A percentile compares a stretch with the other conserved stretches of the same genome.
Evolutionary conservation across 2,888 invertebrate genomes (phyloP).

Genomic region (Diloba caeruleocephala): DNA sequence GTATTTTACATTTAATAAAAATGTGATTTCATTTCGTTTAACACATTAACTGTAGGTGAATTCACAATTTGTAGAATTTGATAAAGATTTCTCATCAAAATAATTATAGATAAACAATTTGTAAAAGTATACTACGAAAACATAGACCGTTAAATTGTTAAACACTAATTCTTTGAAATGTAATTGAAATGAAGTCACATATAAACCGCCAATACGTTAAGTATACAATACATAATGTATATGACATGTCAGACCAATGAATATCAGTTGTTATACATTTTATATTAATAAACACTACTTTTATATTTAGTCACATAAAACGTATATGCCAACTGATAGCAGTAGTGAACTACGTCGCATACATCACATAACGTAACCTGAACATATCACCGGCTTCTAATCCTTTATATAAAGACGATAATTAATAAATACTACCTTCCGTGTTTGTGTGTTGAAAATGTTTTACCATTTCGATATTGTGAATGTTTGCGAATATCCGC

Average conservation of each 20-base stretch:
- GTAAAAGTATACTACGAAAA: slow-evolving; percentile 26
- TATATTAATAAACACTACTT: slow-evolving; percentile 23
- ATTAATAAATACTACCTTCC: slow-evolving; percentile 87
- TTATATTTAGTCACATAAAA: slow-evolving; percentile 21
- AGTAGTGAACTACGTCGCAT: slow-evolving; percentile 1
- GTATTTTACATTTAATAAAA: slow-evolving; percentile 70
- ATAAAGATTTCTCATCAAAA: slow-evolving; percentile 12
- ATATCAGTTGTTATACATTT: slow-evolving; percentile 15
- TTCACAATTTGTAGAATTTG: slow-evolving; percentile 11
- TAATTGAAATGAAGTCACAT: slow-evolving; percentile 63
- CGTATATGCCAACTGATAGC: slow-evolving; percentile 8
- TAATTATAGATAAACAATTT: slow-evolving; percentile 24
- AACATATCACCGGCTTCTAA: slow-evolving; percentile 60
- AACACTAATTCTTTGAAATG: slow-evolving; percentile 21
- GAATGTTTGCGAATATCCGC: slow-evolving; percentile 79
- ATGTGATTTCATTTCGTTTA: slow-evolving; percentile 73
- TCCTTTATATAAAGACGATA: slow-evolving; percentile 74
- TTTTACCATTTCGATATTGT: slow-evolving; percentile 85
- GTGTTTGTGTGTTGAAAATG: slow-evolving; percentile 81
- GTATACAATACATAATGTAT: slow-evolving; percentile 27
- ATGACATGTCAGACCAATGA: slow-evolving; percentile 12
- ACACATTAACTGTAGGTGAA: slow-evolving; percentile 9
- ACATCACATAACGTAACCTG: slow-evolving; percentile 62
- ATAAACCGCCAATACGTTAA: slow-evolving; percentile 38
- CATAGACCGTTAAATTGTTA: slow-evolving; percentile 17